phyloP scores from a whole-genome alignment of 2,888 invertebrate genomes.

The Agrotis puta region DNA sequence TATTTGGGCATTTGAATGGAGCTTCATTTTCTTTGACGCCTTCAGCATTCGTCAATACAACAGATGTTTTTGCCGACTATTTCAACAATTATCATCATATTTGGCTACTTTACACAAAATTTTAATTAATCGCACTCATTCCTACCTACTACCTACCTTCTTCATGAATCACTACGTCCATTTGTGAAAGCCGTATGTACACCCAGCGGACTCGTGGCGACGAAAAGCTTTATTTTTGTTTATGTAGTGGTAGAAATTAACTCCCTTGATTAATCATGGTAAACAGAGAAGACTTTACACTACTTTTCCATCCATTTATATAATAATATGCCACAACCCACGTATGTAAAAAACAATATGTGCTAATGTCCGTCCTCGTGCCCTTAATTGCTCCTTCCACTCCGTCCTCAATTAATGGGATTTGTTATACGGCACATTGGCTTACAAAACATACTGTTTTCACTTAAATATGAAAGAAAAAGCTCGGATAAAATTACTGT shows the following conservation, averaged over 20 bases:
- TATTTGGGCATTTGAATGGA: background rate
- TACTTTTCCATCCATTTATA: constrained; percentile 33
- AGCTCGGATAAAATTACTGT: constrained; percentile 15
- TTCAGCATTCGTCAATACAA: background rate
- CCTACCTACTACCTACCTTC: too few species aligned
- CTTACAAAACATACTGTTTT: constrained; percentile 33
- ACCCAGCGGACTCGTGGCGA: too few species aligned
- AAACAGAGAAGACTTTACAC: background rate
- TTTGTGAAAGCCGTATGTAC: too few species aligned
- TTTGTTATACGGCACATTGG: constrained; percentile 29
- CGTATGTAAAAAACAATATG: constrained; percentile 24
- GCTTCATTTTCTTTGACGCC: background rate
- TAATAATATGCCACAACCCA: constrained; percentile 9
- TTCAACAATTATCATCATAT: too few species aligned
- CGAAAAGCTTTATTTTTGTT: too few species aligned
- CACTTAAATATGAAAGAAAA: constrained; percentile 7
- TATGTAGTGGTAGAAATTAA: too few species aligned
- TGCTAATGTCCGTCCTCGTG: constrained; percentile 38
- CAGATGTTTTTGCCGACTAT: background rate
- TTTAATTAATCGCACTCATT: too few species aligned
- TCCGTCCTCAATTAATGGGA: constrained; percentile 41
- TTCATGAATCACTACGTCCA: too few species aligned
- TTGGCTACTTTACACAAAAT: too few species aligned
- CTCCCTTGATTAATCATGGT: too few species aligned
- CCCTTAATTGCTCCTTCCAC: constrained; percentile 49